Percentiles rank a stretch among this genome's conserved stretches.
Evolutionary conservation across 2,888 invertebrate species (phyloP).

Genomic region (Phyto melanocephala): DNA sequence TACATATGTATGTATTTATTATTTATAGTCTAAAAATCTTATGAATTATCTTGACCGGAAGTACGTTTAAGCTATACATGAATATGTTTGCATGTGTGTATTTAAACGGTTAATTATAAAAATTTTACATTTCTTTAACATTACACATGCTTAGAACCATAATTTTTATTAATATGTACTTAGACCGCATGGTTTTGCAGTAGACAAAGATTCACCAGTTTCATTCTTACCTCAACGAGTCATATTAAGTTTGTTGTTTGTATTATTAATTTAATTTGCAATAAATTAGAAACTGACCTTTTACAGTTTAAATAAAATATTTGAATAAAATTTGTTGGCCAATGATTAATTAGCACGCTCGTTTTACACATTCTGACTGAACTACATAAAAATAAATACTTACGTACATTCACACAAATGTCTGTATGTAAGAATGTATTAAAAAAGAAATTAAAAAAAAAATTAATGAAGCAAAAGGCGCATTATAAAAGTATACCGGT

Average conservation of each 20-base stretch:
- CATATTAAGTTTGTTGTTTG: neutral
- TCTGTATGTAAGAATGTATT: neutral
- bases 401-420: neutral
- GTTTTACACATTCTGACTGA: neutral
- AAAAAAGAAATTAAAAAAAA: neutral
- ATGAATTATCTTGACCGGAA: neutral
- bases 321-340: conserved; percentile 18
- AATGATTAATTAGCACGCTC: conserved; percentile 44
- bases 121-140: too few species aligned
- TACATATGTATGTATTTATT: too few species aligned
- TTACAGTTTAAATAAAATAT: conserved; percentile 3
- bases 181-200: too few species aligned
- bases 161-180: too few species aligned
- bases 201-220: neutral
- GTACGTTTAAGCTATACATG: neutral
- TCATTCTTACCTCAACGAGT: neutral
- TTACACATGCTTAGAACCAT: too few species aligned
- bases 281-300: conserved; percentile 46
- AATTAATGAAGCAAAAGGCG: neutral
- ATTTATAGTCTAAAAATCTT: neutral
- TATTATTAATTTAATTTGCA: neutral
- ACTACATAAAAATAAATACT: neutral
- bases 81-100: too few species aligned
- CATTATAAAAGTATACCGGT: conserved; percentile 18
- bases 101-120: too few species aligned